Base-by-base conservation (phyloP, 2,888 invertebrate genomes). In the Idaea aversata region DNA sequence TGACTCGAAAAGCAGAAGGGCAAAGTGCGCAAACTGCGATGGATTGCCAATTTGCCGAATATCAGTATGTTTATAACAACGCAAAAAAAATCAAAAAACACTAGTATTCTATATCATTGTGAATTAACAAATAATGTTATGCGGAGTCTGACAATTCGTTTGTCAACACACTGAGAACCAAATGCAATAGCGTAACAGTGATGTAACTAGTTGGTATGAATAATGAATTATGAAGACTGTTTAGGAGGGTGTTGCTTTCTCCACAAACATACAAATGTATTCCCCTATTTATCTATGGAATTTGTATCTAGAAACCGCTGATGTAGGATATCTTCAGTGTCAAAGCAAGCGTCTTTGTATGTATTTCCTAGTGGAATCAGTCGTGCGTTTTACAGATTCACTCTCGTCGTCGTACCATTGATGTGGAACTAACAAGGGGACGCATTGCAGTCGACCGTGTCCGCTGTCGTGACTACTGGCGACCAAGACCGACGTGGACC, bases 391-490 rank as follows among this genome's bases (percentile, higher is more conserved):
- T 74, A 82, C 77, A 86, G 87, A 87, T 85, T 88, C 88, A 88
- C 86, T 88, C 83, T 88, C 86, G 84, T 86, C 84, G 86, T 86
- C 80, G 74, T 71, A 77, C 79, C 86, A 79, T 84, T 83, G 80
- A 80, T 80, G 85, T 84, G 81, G 85, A 85, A 84, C 85, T 82
- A 84, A 84, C 80, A 75, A 75, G 75, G 82, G 82, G 78, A 25
- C 83, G 81, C 71, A 73, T 74, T 71, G 71, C 78, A 74, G 67
- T 71, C 77, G 77, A 85, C 81, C 88, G 85, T 86, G 82, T 75
- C 85, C 79, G 75, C 71, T 85, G 79, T 85, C 89, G 90, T 89
- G 89, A 86, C 83, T 78, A 77, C 70, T 36, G 36, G 6, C 36
- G 7, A 47, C 47, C 13, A 47, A 4, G 7, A 47, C 6, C 13